Percentiles rank a stretch among this genome's conserved stretches.
phyloP scores from a whole-genome alignment of 2,888 invertebrate genomes.

The Empis stercorea region DNA sequence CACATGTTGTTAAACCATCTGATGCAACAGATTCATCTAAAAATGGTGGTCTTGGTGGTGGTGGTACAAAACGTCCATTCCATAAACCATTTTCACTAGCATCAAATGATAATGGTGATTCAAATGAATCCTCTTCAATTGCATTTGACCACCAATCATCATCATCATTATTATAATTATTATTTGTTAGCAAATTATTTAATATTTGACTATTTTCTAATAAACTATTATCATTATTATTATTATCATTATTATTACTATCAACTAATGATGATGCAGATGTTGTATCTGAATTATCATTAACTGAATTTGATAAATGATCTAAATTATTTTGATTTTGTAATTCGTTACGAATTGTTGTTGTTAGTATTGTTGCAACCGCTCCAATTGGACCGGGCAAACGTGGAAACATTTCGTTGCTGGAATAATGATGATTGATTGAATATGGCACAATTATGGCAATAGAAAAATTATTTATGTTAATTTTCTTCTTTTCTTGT shows the following conservation, averaged over 20 bases:
- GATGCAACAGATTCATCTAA: constrained; percentile 49
- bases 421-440: background rate
- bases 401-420: constrained; percentile 30
- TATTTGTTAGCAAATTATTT: constrained; percentile 8
- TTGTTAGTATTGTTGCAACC: constrained; percentile 12
- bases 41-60: constrained; percentile 53
- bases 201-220: constrained; percentile 2
- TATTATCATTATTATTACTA: constrained; percentile 14
- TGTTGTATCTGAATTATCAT: background rate
- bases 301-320: background rate
- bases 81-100: constrained; percentile 36
- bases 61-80: constrained; percentile 47
- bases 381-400: constrained; percentile 25
- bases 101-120: constrained; percentile 36
- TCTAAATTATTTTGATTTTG: constrained; percentile 2
- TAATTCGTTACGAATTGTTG: constrained; percentile 9
- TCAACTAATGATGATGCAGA: constrained; percentile 7
- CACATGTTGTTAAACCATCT: constrained; percentile 59
- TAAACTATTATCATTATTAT: constrained; percentile 15
- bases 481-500: background rate
- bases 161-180: constrained; percentile 22
- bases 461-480: background rate
- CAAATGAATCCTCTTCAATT: constrained; percentile 35
- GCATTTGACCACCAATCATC: constrained; percentile 37
- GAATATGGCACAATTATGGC: background rate